Evolutionary conservation across 1,140 invertebrate genomes (phyloP), one percentile per base, ranked within the genome.

Genomic region (Apis cerana): DNA sequence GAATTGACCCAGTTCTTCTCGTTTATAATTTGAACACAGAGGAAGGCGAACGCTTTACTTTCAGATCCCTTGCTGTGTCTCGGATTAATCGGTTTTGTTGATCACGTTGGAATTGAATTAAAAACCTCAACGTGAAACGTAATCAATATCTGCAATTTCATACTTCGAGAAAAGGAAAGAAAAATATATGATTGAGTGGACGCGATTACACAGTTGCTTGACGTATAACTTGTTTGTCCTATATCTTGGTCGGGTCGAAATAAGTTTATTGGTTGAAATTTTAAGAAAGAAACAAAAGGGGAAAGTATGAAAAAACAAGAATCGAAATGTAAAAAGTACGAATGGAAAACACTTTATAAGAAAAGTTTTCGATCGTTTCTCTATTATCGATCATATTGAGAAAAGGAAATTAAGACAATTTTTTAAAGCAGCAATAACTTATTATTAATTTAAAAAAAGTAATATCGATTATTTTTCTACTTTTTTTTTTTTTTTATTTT

Each of bases 1-100:
- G 74, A 83, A 72, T 33, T 89, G 85, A 89, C 88, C 88, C 65
- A 89, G 65, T 89, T 89, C 64, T 74, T 68, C 62, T 76, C 80
- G 76, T 70, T 43, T 70, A 78, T 77, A 84, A 87, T 87, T 87
- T 82, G 72, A 84, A 59, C 71, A 78, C 72, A 74, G 62, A 86
- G 68, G 80, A 80, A 84, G 78, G 62, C 72, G 56, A 80, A 65
- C 65, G 50, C 74, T 79, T 86, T 75, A 68, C 76, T 77, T 80
- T 77, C 76, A 50, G 56, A 54, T 84, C 27, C 50, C 70, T 52
- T 27, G 52, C 58, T 21, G 50, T 23, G 27, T 75, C 50, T 61
- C 69, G 54, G 48, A 59, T 82, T 74, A 52, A 70, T 78, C 67
- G n/a, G 33, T 56, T 65, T 61, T 43, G 23, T 70, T 58, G 15